A percentile compares a stretch with the other conserved stretches of the same genome.
Evolutionary conservation across 92 coral and sea anemone genomes (phyloP).

Genomic region (Bergia sp.): DNA sequence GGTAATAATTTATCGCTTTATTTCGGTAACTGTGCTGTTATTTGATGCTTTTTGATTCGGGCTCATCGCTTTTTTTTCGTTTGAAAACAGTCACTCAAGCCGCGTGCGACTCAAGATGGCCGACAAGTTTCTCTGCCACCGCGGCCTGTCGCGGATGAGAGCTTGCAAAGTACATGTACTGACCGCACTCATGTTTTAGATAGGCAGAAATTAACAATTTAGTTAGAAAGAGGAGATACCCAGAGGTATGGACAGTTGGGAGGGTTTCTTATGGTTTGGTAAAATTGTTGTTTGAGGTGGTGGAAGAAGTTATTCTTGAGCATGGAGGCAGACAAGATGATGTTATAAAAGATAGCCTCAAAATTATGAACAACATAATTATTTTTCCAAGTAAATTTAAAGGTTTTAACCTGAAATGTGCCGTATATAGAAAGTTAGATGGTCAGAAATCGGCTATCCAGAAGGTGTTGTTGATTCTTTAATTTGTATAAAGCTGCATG

Average conservation of each 20-base stretch:
- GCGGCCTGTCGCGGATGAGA: not conserved
- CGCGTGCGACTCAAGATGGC: conserved; percentile 3
- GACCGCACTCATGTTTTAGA: not conserved
- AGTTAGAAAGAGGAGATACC: conserved; percentile 17
- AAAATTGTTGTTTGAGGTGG: conserved; percentile 30
- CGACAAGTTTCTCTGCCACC: not conserved
- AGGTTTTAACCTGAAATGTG: conserved; percentile 10
- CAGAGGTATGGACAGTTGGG: conserved; percentile 6
- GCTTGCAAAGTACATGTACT: conserved; percentile 1
- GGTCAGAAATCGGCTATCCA: not conserved
- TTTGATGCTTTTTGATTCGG: not conserved
- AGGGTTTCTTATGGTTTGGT: conserved; percentile 16
- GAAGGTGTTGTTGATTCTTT: conserved; percentile 15
- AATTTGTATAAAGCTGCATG: not conserved
- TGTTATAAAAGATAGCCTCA: not conserved
- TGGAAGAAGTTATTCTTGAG: conserved; percentile 2
- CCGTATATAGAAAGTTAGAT: conserved; percentile 5
- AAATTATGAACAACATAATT: conserved; percentile 19
- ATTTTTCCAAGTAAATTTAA: not conserved
- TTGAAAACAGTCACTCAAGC: conserved; percentile 11
- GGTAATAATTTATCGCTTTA: conserved; percentile 6
- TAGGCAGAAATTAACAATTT: conserved; percentile 7
- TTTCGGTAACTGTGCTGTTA: not conserved
- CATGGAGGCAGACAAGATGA: conserved; percentile 21
- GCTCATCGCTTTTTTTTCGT: conserved; percentile 16